Percentiles rank a stretch among this genome's conserved stretches.
Conservation (phyloP, 1,140 invertebrate genomes). For the Drosophila guanche region DNA sequence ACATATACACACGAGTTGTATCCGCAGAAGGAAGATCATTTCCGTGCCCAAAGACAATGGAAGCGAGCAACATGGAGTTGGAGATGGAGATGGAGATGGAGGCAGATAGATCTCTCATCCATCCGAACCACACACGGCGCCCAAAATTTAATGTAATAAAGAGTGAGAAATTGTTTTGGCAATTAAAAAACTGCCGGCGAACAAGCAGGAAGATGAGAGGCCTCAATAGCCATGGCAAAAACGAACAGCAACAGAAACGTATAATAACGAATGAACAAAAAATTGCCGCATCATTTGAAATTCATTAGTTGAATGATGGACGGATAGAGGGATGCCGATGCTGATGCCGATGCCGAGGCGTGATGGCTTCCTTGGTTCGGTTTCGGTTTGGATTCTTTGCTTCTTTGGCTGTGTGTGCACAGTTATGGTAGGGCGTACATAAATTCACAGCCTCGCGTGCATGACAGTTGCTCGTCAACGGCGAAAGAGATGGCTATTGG, state of each 20-base stretch:
- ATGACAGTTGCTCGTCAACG: conserved; percentile 56
- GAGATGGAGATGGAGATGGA: conserved; percentile 13
- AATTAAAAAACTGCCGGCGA: conserved; percentile 65
- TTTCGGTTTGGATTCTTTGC: conserved; percentile 13
- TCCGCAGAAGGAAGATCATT: conserved; percentile 47
- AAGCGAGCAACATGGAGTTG: background rate
- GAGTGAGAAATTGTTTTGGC: conserved; percentile 59
- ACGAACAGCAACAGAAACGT: conserved; percentile 9
- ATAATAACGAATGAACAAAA: conserved; percentile 32
- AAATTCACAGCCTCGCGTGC: conserved; percentile 76
- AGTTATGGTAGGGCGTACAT: conserved; percentile 49
- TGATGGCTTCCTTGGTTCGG: conserved; percentile 58
- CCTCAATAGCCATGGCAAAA: conserved; percentile 57
- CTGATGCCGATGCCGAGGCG: conserved; percentile 19
- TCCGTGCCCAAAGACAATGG: conserved; percentile 60
- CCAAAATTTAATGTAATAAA: conserved; percentile 44
- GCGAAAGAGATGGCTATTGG: conserved; percentile 26
- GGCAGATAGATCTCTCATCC: background rate
- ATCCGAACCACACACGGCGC: conserved; percentile 52
- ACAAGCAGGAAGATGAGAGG: conserved; percentile 61
- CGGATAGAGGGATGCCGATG: background rate
- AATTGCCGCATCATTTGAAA: conserved; percentile 77
- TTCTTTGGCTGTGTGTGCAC: conserved; percentile 1
- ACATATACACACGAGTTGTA: background rate
- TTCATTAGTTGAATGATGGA: conserved; percentile 60